Conservation (phyloP, 2,113 vertebrate genomes). For the Heterotis niloticus region DNA sequence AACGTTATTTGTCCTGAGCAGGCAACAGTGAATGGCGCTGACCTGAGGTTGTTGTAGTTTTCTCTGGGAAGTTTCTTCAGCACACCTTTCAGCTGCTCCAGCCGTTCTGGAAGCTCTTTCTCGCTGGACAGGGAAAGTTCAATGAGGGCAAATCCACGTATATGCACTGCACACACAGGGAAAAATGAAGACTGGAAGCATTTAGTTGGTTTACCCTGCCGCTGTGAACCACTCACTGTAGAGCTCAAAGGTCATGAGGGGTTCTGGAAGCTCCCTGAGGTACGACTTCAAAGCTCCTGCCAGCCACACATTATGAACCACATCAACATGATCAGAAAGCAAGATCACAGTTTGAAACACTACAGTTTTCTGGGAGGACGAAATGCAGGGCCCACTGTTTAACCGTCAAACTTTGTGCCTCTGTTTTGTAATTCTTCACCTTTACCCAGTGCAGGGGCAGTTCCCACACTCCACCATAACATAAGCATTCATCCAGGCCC, state of each 20-base stretch:
- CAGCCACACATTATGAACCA: background rate
- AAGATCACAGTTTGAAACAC: background rate
- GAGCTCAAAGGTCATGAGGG: conserved; percentile 90
- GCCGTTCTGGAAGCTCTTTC: conserved; percentile 70
- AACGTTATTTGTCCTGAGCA: background rate
- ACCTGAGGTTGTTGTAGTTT: conserved; percentile 90
- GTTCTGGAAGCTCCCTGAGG: conserved; percentile 87
- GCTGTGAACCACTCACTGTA: conserved; percentile 85
- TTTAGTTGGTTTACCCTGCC: conserved; percentile 62
- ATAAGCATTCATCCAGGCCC: background rate
- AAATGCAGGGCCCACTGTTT: too few relatives aligned
- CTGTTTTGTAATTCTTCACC: too few relatives aligned
- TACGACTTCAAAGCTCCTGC: conserved; percentile 92
- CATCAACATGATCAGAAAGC: background rate
- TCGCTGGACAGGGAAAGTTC: conserved; percentile 58
- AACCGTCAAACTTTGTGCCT: too few relatives aligned
- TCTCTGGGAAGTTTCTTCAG: conserved; percentile 75
- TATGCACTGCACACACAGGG: background rate
- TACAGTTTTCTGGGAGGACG: too few relatives aligned
- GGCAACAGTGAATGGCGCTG: background rate
- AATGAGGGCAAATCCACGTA: too few relatives aligned
- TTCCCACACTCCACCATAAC: background rate
- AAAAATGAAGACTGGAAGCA: background rate
- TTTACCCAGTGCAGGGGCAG: too few relatives aligned
- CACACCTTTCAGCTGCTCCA: conserved; percentile 67